Evolutionary conservation across 2,113 vertebrate species (phyloP), one percentile per base, ranked within the genome.

Genomic region (Origma solitaria): DNA sequence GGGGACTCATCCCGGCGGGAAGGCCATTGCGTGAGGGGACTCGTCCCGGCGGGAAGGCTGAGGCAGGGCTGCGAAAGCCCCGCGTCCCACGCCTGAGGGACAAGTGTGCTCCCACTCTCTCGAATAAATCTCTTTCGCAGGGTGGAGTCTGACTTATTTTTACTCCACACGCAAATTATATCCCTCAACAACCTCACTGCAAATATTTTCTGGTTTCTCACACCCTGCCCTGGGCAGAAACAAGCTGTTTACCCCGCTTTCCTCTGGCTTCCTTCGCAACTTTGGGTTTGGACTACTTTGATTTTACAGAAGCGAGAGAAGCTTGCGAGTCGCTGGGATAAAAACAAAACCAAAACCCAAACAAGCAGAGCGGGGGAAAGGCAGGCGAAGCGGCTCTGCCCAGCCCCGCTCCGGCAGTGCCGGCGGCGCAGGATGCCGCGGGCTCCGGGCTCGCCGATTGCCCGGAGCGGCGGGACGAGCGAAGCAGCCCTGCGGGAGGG

Each of bases 141-240:
- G 92, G 95, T 94, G 94, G 96, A 90, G 93, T 71, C 69, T 83
- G 90, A 90, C 83, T 80, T 77, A 61, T 83, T 95, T 95, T 94
- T 88, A 83, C 60, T 79, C 85, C 53, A 75, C 79, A 86, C 82
- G 82, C 91, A 95, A 96, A 97, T 85, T 82, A 95, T 69, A 95
- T 51, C 69, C 78, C 90, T 90, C 86, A 56, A 44, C 75, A 87
- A 83, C 82, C 77, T 75, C 90, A 35, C 35, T 85, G 91, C 68
- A 65, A 90, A 84, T 71, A 76, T 81, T 78, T 95, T 90, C 88
- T 84, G 79, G 84, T 64, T 81, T 95, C 84, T 95, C 78, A 81
- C 93, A 91, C 88, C 51, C 91, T 88, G 66, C n/a, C 18, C 57
- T 27, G 64, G 68, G 70, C 61, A 90, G 69, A 35, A 75, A 50